These are phyloP conservation scores for Mercenaria mercenaria DNA, from an alignment of 1,140 invertebrate genomes.

Conservation along the genomic window DNA sequence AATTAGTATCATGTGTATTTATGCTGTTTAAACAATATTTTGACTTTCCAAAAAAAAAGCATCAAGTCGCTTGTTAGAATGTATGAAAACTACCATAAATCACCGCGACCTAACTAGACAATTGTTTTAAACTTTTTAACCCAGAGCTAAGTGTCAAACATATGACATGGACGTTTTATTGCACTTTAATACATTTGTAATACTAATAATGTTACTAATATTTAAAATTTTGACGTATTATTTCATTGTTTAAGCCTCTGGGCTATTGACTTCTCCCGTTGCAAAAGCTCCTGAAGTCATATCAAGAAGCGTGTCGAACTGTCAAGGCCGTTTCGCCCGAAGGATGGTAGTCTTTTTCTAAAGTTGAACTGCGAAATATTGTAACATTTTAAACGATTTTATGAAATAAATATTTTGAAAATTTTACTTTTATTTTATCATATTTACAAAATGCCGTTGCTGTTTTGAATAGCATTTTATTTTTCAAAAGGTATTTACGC, in stretches of 20 bases:
- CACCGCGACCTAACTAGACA: background rate
- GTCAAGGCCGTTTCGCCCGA: background rate
- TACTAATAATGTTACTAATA: constrained; percentile 29
- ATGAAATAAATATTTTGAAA: no score
- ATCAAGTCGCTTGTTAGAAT: background rate
- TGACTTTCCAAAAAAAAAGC: no score
- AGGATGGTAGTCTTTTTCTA: no score
- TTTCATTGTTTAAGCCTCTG: background rate
- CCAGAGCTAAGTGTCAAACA: constrained; percentile 41
- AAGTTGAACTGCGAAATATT: no score
- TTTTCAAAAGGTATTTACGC: no score
- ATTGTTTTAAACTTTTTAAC: constrained; percentile 8
- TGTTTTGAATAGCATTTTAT: no score
- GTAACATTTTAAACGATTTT: no score
- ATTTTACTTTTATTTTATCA: no score
- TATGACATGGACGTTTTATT: constrained; percentile 59
- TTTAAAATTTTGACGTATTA: constrained; percentile 39
- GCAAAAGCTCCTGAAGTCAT: background rate
- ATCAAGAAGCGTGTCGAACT: constrained; percentile 8
- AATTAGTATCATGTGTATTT: no score
- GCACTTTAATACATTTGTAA: constrained; percentile 53
- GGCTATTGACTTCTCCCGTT: background rate
- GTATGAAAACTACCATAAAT: constrained; percentile 20
- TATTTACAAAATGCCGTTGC: no score
- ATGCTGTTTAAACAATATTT: no score